These are phyloP conservation scores for Danionella cerebrum DNA, from an alignment of 2,113 vertebrate genomes.

Conservation along the genomic window DNA sequence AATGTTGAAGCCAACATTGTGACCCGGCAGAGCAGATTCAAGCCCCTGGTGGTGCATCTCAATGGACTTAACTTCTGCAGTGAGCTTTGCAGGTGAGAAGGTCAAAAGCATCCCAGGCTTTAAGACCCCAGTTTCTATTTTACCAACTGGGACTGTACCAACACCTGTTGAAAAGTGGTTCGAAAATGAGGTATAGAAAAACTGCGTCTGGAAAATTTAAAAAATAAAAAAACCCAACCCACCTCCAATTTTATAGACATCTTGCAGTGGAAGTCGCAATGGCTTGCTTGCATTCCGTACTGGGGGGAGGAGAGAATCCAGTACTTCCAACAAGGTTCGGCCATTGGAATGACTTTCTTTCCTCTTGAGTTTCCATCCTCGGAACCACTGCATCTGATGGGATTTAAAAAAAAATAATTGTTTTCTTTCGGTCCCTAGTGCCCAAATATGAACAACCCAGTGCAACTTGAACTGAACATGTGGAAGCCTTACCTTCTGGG, in stretches of 20 bases:
- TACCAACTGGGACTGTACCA: conserved; percentile 61
- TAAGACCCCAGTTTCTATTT: conserved; percentile 61
- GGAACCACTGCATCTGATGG: conserved; percentile 70
- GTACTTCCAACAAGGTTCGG: conserved; percentile 66
- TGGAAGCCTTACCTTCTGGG: conserved; percentile 55
- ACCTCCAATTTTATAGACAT: conserved; percentile 78
- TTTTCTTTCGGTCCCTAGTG: not conserved
- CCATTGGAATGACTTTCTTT: conserved; percentile 57
- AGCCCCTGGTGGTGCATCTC: conserved; percentile 64
- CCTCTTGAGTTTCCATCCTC: conserved; percentile 66
- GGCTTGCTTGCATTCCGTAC: conserved; percentile 66
- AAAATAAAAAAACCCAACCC: too few relatives aligned
- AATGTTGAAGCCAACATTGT: conserved; percentile 69
- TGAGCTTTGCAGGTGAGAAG: conserved; percentile 63
- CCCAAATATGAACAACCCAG: not conserved
- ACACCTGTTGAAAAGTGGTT: conserved; percentile 46
- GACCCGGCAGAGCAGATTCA: conserved; percentile 57
- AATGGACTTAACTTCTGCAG: conserved; percentile 66
- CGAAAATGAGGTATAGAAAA: not conserved
- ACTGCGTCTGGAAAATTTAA: not conserved
- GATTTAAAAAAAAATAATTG: not conserved
- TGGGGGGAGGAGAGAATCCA: conserved; percentile 65
- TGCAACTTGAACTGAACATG: too few relatives aligned
- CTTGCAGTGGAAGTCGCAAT: conserved; percentile 68
- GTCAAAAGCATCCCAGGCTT: conserved; percentile 68